Percentiles rank a stretch among this genome's conserved stretches.
These are phyloP conservation scores for Drosophila parthenogenetica DNA, from an alignment of 2,888 invertebrate species.

Conservation along the genomic window DNA sequence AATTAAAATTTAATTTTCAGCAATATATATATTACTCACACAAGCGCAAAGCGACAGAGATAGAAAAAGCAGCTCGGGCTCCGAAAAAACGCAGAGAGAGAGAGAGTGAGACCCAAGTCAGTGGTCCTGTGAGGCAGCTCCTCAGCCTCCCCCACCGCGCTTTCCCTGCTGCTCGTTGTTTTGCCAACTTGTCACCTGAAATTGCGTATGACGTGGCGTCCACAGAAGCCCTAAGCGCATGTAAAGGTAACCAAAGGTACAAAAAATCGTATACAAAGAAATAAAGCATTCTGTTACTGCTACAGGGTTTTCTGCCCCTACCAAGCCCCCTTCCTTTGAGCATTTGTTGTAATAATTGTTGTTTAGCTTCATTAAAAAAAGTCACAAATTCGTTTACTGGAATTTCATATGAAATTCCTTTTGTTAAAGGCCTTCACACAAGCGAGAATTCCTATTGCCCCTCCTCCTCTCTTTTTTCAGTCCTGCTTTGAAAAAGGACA, in stretches of 20 bases:
- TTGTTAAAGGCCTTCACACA: constrained; percentile 46
- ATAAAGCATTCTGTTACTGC: constrained; percentile 64
- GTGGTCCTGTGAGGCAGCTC: too few relatives aligned
- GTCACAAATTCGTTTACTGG: constrained; percentile 74
- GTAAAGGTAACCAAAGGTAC: constrained; percentile 34
- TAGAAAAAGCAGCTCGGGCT: constrained; percentile 8
- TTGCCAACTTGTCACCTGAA: constrained; percentile 68
- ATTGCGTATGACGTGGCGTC: constrained; percentile 49
- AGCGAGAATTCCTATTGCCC: constrained; percentile 6
- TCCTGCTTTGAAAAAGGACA: constrained; percentile 37
- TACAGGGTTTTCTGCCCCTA: constrained; percentile 4
- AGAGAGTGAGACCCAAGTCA: constrained; percentile 5
- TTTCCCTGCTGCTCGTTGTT: neutral
- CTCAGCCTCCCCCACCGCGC: neutral
- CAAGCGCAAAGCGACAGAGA: constrained; percentile 9
- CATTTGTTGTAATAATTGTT: constrained; percentile 61
- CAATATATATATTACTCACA: constrained; percentile 65
- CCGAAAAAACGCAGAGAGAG: neutral
- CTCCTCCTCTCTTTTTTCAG: neutral
- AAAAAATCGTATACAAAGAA: constrained; percentile 30
- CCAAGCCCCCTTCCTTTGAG: constrained; percentile 3
- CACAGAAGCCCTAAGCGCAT: constrained; percentile 43
- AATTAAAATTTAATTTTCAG: constrained; percentile 77
- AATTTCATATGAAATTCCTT: constrained; percentile 72
- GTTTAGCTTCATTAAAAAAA: constrained; percentile 77